phyloP scores from a whole-genome alignment of 1,140 invertebrate genomes.

The Lysiphlebus fabarum region DNA sequence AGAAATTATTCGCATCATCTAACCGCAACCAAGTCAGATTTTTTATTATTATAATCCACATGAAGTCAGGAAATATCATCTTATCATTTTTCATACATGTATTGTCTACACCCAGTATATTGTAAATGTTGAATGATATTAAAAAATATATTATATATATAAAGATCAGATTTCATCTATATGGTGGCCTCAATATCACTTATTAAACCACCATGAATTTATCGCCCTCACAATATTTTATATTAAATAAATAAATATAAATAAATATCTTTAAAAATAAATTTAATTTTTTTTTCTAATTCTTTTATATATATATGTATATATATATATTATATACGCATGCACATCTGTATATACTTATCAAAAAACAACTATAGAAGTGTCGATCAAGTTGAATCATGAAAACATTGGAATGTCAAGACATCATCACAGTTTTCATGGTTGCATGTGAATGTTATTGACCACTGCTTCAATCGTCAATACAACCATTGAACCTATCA shows the following conservation, averaged over 20 bases:
- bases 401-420: not conserved
- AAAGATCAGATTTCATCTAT: conserved; percentile 39
- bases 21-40: conserved; percentile 9
- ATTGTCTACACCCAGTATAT: too few relatives aligned
- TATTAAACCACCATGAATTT: conserved; percentile 6
- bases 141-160: not conserved
- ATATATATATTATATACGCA: too few relatives aligned
- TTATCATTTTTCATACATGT: too few relatives aligned
- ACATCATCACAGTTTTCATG: conserved; percentile 7
- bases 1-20: too few relatives aligned
- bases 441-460: not conserved
- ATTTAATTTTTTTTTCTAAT: too few relatives aligned
- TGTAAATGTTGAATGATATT: too few relatives aligned
- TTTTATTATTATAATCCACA: conserved; percentile 9
- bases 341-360: too few relatives aligned
- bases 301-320: too few relatives aligned
- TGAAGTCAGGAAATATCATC: conserved; percentile 9
- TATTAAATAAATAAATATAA: not conserved
- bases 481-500: too few relatives aligned
- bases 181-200: conserved; percentile 39
- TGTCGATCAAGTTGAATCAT: not conserved
- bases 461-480: too few relatives aligned
- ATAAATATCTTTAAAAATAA: too few relatives aligned
- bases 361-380: not conserved
- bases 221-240: conserved; percentile 2